These are phyloP conservation scores for Eleginops maclovinus DNA, from an alignment of 2,113 vertebrate genomes.

Conservation along the genomic window DNA sequence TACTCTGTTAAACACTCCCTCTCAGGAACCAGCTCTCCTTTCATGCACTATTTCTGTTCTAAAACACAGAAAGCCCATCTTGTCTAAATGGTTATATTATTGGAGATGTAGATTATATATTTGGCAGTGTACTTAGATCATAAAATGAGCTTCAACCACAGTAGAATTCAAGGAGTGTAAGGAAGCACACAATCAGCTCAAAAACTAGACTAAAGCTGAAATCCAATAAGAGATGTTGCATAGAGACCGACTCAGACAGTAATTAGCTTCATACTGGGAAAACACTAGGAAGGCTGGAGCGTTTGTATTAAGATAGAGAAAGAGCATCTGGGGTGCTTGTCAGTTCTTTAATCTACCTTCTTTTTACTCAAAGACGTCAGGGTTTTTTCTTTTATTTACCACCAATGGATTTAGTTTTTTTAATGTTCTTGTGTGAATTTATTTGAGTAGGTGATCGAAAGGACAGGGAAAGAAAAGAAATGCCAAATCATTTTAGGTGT, in stretches of 20 bases:
- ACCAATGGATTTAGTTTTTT: not conserved
- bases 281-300: constrained; percentile 6
- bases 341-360: not conserved
- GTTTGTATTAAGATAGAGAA: not conserved
- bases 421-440: not conserved
- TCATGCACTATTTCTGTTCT: not conserved
- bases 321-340: constrained; percentile 3
- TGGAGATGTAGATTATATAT: constrained; percentile 19
- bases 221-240: constrained; percentile 52
- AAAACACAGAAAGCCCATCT: not conserved
- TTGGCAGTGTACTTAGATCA: constrained; percentile 10
- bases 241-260: constrained; percentile 37
- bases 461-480: constrained; percentile 30
- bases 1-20: constrained; percentile 12
- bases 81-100: constrained; percentile 11
- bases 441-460: not conserved
- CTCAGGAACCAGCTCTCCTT: not conserved
- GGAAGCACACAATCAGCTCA: constrained; percentile 21
- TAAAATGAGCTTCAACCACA: constrained; percentile 26
- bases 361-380: not conserved
- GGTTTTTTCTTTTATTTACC: not conserved
- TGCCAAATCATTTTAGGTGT: constrained; percentile 24
- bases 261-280: constrained; percentile 44
- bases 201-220: constrained; percentile 37
- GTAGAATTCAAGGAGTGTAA: constrained; percentile 5